A percentile compares a stretch with the other conserved stretches of the same genome.
Conservation (phyloP, 2,797 vertebrate species). For the Gallinago stenura region DNA sequence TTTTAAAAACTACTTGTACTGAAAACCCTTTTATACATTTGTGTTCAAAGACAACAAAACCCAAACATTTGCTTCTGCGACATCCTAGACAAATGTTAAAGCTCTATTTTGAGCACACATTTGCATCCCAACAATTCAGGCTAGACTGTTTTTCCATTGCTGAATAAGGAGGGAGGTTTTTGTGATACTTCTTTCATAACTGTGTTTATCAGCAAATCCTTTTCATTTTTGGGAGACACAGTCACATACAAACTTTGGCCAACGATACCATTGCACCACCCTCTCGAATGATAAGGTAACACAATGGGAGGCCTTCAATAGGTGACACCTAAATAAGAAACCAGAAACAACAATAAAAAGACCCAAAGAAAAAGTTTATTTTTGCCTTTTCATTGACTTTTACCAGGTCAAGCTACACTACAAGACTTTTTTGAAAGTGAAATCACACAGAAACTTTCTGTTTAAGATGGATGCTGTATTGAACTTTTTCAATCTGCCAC, state of each 20-base stretch:
- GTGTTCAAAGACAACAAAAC: neutral
- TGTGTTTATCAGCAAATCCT: neutral
- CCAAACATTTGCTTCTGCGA: neutral
- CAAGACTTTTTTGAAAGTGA: neutral
- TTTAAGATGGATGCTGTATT: neutral
- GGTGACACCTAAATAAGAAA: neutral
- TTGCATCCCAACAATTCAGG: neutral
- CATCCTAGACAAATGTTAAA: neutral
- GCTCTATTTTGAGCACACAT: neutral
- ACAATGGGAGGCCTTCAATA: neutral
- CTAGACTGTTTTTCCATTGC: neutral
- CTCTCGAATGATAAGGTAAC: rapidly evolving
- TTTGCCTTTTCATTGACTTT: neutral
- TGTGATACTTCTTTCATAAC: neutral
- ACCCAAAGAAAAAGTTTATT: neutral
- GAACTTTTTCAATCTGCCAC: neutral
- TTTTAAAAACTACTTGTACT: neutral
- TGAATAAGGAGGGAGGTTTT: neutral
- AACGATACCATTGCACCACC: neutral
- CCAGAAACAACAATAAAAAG: neutral
- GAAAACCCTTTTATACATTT: neutral
- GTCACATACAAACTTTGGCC: neutral
- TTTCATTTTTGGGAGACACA: neutral
- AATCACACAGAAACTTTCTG: neutral
- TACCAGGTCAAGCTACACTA: neutral